Percentiles rank a stretch among this genome's conserved stretches.
Conservation (phyloP, 2,797 vertebrate species). For the Delichon dasypus region DNA sequence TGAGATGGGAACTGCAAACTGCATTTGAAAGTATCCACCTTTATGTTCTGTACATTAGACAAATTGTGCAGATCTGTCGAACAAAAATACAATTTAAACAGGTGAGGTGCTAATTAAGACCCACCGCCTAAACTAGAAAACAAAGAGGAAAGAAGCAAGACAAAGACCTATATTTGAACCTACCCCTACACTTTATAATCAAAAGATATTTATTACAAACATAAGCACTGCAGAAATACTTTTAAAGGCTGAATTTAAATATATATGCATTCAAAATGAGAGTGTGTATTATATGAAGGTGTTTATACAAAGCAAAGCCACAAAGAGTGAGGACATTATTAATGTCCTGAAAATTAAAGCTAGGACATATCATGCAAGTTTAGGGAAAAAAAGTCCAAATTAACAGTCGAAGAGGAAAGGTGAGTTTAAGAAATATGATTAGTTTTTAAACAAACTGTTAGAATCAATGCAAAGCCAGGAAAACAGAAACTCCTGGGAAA, state of each 20-base stretch:
- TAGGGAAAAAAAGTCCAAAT: not conserved
- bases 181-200: not conserved
- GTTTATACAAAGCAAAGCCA: not conserved
- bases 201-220: not conserved
- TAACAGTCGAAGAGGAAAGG: not conserved
- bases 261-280: not conserved
- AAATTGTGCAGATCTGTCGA: not conserved
- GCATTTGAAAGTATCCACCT: not conserved
- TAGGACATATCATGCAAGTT: not conserved
- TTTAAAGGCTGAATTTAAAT: not conserved
- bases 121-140: not conserved
- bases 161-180: not conserved
- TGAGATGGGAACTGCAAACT: not conserved
- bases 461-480: not conserved
- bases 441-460: not conserved
- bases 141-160: not conserved
- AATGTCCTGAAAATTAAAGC: not conserved
- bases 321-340: not conserved
- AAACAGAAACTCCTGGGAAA: not conserved
- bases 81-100: not conserved
- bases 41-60: not conserved
- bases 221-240: not conserved
- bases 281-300: not conserved
- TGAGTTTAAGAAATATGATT: not conserved
- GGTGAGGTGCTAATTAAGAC: not conserved